Evolutionary conservation across 2,797 vertebrate species (phyloP).

Genomic region (Sebastes steindachneri): DNA sequence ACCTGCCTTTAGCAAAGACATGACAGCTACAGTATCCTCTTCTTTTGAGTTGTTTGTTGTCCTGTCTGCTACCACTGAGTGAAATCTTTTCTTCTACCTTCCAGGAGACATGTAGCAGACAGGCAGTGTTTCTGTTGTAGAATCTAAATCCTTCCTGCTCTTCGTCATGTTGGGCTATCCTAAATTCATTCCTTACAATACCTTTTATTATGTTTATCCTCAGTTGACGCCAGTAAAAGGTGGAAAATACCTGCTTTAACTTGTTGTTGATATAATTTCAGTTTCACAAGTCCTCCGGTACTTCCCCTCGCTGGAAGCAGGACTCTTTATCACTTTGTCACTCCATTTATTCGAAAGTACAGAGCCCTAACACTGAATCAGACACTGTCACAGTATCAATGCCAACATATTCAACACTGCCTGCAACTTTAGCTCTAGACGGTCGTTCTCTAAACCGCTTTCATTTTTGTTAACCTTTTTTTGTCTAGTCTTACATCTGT

Average conservation of each 20-base stretch:
- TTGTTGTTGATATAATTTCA: background rate
- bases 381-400: background rate
- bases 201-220: background rate
- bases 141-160: conserved; percentile 1
- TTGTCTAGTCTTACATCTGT: background rate
- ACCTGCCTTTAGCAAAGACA: background rate
- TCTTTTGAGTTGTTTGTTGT: conserved; percentile 9
- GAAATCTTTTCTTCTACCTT: conserved; percentile 3
- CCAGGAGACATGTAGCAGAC: background rate
- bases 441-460: background rate
- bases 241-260: background rate
- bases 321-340: background rate
- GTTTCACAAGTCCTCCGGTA: background rate
- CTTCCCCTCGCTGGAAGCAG: background rate
- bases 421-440: background rate
- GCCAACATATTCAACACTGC: background rate
- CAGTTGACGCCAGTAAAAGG: background rate
- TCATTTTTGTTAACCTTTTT: background rate
- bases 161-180: background rate
- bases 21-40: background rate
- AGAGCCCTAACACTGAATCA: background rate
- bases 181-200: background rate
- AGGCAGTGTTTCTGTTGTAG: background rate
- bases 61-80: background rate
- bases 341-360: background rate